Conservation (phyloP, 1,140 invertebrate genomes). For the Drosophila funebris region DNA sequence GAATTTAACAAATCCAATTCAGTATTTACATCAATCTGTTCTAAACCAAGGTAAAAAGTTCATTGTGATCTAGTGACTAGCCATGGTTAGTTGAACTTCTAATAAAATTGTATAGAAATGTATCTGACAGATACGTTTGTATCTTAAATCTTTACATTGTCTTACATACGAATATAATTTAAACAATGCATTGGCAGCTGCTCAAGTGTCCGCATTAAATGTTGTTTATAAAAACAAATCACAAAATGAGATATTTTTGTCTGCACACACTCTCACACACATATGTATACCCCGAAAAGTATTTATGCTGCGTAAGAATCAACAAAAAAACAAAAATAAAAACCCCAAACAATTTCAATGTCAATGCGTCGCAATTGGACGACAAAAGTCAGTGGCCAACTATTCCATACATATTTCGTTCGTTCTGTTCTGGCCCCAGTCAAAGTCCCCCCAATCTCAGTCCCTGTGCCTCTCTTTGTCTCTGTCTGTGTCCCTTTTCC, state of each 20-base stretch:
- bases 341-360: constrained; percentile 77
- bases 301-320: constrained; percentile 75
- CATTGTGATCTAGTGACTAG: background rate
- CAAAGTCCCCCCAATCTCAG: background rate
- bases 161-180: constrained; percentile 6
- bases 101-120: background rate
- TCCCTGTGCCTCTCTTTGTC: background rate
- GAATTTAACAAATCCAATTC: background rate
- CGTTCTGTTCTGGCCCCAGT: background rate
- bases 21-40: constrained; percentile 3
- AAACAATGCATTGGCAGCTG: constrained; percentile 52
- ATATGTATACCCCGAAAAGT: constrained; percentile 47
- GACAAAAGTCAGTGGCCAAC: constrained; percentile 75
- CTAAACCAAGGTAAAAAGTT: constrained; percentile 1
- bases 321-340: constrained; percentile 67
- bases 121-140: background rate
- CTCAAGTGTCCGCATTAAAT: constrained; percentile 45
- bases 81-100: background rate
- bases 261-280: constrained; percentile 12
- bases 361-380: constrained; percentile 63
- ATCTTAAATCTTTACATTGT: constrained; percentile 2
- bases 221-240: constrained; percentile 76
- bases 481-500: constrained; percentile 25
- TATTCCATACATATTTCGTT: constrained; percentile 18
- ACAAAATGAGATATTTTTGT: constrained; percentile 54